Percentiles rank a stretch among this genome's conserved stretches.
These are phyloP conservation scores for Nudaria mundana DNA, from an alignment of 2,888 invertebrate genomes.

Conservation along the genomic window DNA sequence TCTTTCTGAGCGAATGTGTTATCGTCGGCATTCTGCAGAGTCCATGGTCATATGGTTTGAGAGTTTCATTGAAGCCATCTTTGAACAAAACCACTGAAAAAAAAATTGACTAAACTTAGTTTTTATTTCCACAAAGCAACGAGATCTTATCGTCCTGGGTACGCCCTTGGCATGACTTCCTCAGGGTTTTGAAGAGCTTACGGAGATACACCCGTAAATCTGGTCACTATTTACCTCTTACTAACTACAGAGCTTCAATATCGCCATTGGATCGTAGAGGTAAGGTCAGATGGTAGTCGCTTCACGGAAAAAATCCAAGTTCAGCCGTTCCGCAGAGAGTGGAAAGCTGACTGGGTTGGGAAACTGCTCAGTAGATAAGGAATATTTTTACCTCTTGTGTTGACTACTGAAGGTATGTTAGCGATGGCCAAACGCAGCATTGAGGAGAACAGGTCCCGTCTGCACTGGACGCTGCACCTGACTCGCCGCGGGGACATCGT, in stretches of 20 bases:
- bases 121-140: neutral
- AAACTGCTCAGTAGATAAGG: too few relatives aligned
- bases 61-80: constrained; percentile 27
- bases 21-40: constrained; percentile 2
- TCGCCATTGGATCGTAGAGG: too few relatives aligned
- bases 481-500: constrained; percentile 15
- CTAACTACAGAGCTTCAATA: too few relatives aligned
- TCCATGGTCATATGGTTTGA: constrained; percentile 20
- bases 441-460: constrained; percentile 38
- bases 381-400: constrained; percentile 26
- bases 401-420: constrained; percentile 33
- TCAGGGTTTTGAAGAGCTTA: too few relatives aligned
- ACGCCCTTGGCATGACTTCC: too few relatives aligned
- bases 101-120: too few relatives aligned
- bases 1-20: constrained; percentile 18
- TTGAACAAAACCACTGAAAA: constrained; percentile 39
- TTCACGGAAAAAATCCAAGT: neutral
- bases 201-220: too few relatives aligned
- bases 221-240: too few relatives aligned
- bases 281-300: neutral
- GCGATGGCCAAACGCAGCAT: constrained; percentile 37
- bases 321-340: neutral
- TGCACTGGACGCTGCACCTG: constrained; percentile 41
- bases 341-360: too few relatives aligned
- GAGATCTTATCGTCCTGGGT: neutral